Base-by-base conservation (phyloP, 2,797 vertebrate species). In the Premnoplex brunnescens region DNA sequence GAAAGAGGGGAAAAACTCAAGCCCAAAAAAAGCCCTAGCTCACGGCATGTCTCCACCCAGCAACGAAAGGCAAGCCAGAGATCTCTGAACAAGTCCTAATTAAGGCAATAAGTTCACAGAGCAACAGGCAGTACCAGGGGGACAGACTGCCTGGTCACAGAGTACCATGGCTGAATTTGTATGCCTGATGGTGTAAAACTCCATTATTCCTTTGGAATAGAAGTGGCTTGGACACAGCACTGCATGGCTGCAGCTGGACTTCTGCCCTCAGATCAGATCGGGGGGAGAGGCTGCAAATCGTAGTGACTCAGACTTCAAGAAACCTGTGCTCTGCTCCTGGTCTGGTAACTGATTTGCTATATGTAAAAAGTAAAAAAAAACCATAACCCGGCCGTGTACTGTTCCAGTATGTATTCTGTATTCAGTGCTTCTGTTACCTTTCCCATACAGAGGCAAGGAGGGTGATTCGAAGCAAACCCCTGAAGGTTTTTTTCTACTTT, bases 41-140 rank as follows among this genome's bases (percentile, higher is more conserved):
- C 89, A 96, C 2, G 51, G 63, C 88, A 79, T 30, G 59, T 87
- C 95, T 87, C 93, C 85, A 94, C 93, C 91, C 91, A 93, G 91
- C 88, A 96, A 93, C 36, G 24, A 82, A 91, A 95, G 43, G 85
- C 89, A 89, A 95, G 37, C 81, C 96, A 94, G 85, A 89, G 78
- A 96, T 89, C 79, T 94, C 89, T 63, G 90, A 94, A 78, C 43
- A 93, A 95, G 62, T 78, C 85, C 80, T 95, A 95, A 94, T 94
- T 93, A 94, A 97, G 91, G 86, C 93, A 94, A 15, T 41, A 79
- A 95, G 59, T 73, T 93, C 90, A 62, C 62, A 84, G 85, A 90
- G 74, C 69, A 73, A 21, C 62, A 81, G 51, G 55, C 79, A 84
- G 58, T 69, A 84, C 54, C 9, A 19, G 13, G 6, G 59, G 69